Percentiles rank a stretch among this genome's conserved stretches.
phyloP scores from a whole-genome alignment of 2,888 invertebrate genomes.

The Tolmerus cingulatus region DNA sequence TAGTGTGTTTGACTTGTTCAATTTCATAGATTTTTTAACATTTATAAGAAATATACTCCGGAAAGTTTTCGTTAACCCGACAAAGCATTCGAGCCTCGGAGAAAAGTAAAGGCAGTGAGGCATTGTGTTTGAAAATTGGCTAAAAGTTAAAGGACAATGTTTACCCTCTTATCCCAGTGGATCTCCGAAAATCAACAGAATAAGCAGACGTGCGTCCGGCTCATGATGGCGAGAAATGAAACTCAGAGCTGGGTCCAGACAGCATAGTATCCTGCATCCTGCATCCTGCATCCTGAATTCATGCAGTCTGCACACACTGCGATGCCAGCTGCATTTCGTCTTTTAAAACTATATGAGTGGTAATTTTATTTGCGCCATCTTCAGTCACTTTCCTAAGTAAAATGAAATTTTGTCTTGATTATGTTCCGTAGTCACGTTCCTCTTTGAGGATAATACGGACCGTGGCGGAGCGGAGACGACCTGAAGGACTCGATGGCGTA shows the following conservation, averaged over 20 bases:
- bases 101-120: not conserved
- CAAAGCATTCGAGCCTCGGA: not conserved
- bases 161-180: not conserved
- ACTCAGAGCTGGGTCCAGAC: not conserved
- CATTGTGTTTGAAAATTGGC: not conserved
- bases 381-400: constrained; percentile 35
- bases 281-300: not conserved
- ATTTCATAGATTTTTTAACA: not conserved
- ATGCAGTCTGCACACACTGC: not conserved
- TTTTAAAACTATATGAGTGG: constrained; percentile 30
- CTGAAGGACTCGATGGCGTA: not conserved
- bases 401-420: constrained; percentile 37
- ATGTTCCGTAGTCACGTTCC: constrained; percentile 37
- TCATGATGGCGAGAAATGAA: not conserved
- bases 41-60: not conserved
- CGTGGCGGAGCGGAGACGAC: not conserved
- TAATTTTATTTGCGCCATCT: constrained; percentile 40
- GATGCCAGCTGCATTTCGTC: constrained; percentile 8
- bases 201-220: not conserved
- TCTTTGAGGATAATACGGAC: constrained; percentile 18
- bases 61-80: not conserved
- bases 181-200: not conserved
- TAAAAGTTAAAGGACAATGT: not conserved
- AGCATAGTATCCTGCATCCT: not conserved
- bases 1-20: not conserved